phyloP scores from a whole-genome alignment of 1,140 invertebrate genomes.

The Zaprionus capensis region DNA sequence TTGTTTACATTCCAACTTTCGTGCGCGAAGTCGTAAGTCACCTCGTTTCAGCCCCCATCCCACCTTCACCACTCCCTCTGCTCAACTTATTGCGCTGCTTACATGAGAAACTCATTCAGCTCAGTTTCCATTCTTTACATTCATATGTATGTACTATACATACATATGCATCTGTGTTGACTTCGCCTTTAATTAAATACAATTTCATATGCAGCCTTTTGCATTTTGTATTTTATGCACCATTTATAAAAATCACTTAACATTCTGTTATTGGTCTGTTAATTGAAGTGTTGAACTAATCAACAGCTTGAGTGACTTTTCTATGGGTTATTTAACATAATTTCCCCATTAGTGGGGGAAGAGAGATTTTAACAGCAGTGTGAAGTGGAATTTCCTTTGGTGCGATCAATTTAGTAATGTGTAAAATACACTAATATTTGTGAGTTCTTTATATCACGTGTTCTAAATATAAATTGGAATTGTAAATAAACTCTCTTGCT shows the following conservation, averaged over 20 bases:
- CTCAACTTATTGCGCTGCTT: slow-evolving; percentile 4
- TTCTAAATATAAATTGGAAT: slow-evolving; percentile 31
- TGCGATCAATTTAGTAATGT: neutral
- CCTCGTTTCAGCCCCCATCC: neutral
- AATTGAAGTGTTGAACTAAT: neutral
- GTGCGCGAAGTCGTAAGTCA: slow-evolving; percentile 32
- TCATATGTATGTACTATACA: neutral
- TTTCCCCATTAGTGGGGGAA: neutral
- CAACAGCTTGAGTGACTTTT: neutral
- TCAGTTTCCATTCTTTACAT: slow-evolving; percentile 19
- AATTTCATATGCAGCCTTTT: neutral
- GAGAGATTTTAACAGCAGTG: neutral
- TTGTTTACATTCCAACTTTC: slow-evolving; percentile 61
- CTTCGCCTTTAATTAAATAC: neutral
- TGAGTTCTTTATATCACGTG: slow-evolving; percentile 18
- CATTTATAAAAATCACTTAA: neutral
- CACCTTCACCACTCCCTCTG: neutral
- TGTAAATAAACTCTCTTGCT: slow-evolving; percentile 22
- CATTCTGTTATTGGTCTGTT: neutral
- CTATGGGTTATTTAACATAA: neutral
- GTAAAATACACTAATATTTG: neutral
- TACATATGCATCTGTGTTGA: neutral
- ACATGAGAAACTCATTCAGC: slow-evolving; percentile 32
- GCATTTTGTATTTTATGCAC: neutral
- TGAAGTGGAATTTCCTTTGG: neutral